Evolutionary conservation across 1,140 invertebrate species (phyloP), one percentile per base, ranked within the genome.

Genomic region (Trypoxylus dichotomus): DNA sequence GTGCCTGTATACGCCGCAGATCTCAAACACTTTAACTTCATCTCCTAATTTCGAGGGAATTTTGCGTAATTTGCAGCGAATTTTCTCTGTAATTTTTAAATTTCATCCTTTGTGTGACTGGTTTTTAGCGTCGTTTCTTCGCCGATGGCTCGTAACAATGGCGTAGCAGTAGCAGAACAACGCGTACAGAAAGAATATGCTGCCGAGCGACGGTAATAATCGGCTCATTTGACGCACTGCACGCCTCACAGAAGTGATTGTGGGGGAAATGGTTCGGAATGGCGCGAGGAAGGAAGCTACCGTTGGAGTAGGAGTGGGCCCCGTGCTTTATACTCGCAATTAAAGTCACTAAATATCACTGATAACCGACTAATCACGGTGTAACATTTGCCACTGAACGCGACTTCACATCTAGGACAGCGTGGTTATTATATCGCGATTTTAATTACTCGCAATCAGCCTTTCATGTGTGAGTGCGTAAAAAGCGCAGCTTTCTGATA

Each of bases 251-350:
- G 82, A 81, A 74, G 79, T 83, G 82, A 81, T 80, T 81, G 80
- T 80, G 80, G 79, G 82, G 60, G 82, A 83, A 83, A 83, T 83
- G 82, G 82, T 77, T 81, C 79, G 82, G 82, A 83, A 83, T 76
- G 82, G 78, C 77, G 79, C 60, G 76, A 83, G 82, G 82, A 83
- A 83, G 82, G 80, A 83, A 83, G 60, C 60, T 15, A 79, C 81
- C 68, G 80, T 74, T 78, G 80, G 76, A 79, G 79, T 58, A 72
- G 79, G 86, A 80, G 10, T 85, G 60, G 0, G 24, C 60, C n/a
- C 21, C 86, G 6, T 54, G 73, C 79, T 75, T 79, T 80, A 60
- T 81, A 80, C 76, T 82, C 79, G 76, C 80, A 80, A 78, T 78
- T 78, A 78, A 71, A 74, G 63, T 73, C 77, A 71, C 77, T 78